Conservation (phyloP, 2,888 invertebrate genomes). For the Meteorus colon region DNA sequence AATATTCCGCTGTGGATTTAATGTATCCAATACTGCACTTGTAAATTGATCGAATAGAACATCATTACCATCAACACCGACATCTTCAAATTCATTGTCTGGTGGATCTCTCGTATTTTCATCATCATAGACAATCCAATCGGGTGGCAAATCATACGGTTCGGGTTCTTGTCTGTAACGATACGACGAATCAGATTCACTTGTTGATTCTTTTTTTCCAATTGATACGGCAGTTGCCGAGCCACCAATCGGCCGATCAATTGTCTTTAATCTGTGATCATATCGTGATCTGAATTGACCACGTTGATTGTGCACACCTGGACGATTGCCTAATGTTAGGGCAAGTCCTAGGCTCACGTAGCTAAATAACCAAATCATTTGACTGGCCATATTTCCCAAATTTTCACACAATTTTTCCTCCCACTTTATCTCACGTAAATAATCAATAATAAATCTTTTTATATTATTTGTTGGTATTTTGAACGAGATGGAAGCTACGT, state of each 20-base stretch:
- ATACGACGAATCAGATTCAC: constrained; percentile 36
- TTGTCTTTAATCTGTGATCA: constrained; percentile 36
- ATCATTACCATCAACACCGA: constrained; percentile 24
- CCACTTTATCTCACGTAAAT: constrained; percentile 9
- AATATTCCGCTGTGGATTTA: neutral
- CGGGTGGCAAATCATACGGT: constrained; percentile 40
- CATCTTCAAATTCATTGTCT: constrained; percentile 29
- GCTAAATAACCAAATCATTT: constrained; percentile 68
- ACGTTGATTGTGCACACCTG: constrained; percentile 46
- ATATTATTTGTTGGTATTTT: neutral
- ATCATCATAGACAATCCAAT: constrained; percentile 38
- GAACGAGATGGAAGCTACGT: constrained; percentile 3
- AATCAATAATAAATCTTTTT: neutral
- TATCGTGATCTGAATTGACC: constrained; percentile 49
- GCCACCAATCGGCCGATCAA: constrained; percentile 1
- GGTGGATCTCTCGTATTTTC: constrained; percentile 21
- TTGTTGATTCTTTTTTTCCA: constrained; percentile 23
- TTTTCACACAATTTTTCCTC: neutral
- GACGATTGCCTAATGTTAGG: constrained; percentile 65
- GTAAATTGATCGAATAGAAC: constrained; percentile 49
- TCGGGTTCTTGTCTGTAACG: constrained; percentile 29
- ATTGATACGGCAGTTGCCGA: neutral
- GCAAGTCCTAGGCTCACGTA: constrained; percentile 69
- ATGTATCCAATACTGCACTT: constrained; percentile 46
- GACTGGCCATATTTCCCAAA: constrained; percentile 64